These are phyloP conservation scores for Thalassaphorura encarpata DNA, from an alignment of 1,140 invertebrate species.

Conservation along the genomic window DNA sequence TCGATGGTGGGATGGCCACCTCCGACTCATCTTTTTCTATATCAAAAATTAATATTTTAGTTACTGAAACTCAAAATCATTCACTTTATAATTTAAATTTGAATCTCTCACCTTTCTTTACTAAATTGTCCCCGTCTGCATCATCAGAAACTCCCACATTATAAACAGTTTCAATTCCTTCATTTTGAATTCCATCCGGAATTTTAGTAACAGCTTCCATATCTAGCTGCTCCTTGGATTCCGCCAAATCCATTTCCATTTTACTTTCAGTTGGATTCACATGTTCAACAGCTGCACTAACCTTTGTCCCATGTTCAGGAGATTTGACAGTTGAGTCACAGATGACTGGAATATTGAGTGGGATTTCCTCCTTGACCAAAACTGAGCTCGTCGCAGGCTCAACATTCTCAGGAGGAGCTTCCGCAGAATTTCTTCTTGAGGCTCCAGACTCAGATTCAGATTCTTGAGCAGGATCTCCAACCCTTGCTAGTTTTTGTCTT, in stretches of 20 bases:
- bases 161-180: background rate
- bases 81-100: too few species aligned
- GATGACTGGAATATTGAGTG: conserved; percentile 23
- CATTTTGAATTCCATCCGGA: too few species aligned
- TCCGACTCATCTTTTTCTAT: too few species aligned
- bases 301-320: conserved; percentile 11
- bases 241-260: background rate
- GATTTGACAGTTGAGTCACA: conserved; percentile 31
- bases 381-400: conserved; percentile 7
- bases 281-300: background rate
- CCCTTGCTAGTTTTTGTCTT: conserved; percentile 32
- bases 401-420: too few species aligned
- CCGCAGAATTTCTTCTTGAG: conserved; percentile 1
- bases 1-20: conserved; percentile 16
- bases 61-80: too few species aligned
- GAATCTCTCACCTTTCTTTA: too few species aligned
- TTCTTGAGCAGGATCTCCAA: conserved; percentile 10
- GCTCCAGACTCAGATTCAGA: background rate
- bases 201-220: background rate
- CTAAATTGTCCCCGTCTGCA: background rate
- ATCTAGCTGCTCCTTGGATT: background rate
- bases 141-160: background rate
- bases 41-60: too few species aligned
- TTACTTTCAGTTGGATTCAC: background rate
- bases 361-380: conserved; percentile 32